A percentile compares a stretch with the other conserved stretches of the same genome.
phyloP scores from a whole-genome alignment of 2,888 invertebrate genomes.

The Idaea straminata region DNA sequence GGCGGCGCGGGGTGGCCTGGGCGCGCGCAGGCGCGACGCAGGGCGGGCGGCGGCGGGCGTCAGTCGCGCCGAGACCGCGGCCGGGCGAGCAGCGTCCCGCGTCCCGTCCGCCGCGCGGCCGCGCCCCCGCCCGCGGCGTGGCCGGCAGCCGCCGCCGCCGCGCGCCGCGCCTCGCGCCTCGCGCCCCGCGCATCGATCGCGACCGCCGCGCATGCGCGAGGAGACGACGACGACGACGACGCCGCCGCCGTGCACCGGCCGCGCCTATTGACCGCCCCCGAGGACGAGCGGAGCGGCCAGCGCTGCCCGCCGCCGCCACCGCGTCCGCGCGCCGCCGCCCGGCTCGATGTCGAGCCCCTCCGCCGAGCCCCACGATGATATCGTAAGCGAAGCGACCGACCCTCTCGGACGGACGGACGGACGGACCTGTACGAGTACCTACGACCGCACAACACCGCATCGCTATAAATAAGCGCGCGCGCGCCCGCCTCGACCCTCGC shows the following conservation, averaged over 20 bases:
- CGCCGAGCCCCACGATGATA: constrained; percentile 24
- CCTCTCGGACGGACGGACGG: constrained; percentile 14
- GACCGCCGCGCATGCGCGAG: constrained; percentile 54
- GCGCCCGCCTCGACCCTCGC: not conserved
- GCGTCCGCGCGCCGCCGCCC: constrained; percentile 14
- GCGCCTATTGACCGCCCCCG: constrained; percentile 26
- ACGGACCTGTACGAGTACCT: constrained; percentile 35
- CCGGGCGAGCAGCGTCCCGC: constrained; percentile 49
- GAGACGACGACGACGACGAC: constrained; percentile 55
- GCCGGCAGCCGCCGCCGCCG: constrained; percentile 50
- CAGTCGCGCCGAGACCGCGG: constrained; percentile 60
- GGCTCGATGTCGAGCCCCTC: constrained; percentile 25
- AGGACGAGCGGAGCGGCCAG: constrained; percentile 4
- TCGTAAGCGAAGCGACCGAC: constrained; percentile 21
- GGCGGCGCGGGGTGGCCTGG: not conserved
- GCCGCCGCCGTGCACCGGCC: constrained; percentile 43
- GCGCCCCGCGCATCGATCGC: constrained; percentile 59
- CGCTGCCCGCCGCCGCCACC: constrained; percentile 9
- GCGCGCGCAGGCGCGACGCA: constrained; percentile 5
- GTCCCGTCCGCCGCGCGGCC: constrained; percentile 43
- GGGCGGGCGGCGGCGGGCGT: constrained; percentile 34
- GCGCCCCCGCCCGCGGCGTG: constrained; percentile 54
- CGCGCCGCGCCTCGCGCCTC: constrained; percentile 48
- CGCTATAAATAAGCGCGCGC: constrained; percentile 2
- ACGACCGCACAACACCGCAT: not conserved